phyloP scores from a whole-genome alignment of 2,113 vertebrate genomes.

The Ammospiza caudacuta region DNA sequence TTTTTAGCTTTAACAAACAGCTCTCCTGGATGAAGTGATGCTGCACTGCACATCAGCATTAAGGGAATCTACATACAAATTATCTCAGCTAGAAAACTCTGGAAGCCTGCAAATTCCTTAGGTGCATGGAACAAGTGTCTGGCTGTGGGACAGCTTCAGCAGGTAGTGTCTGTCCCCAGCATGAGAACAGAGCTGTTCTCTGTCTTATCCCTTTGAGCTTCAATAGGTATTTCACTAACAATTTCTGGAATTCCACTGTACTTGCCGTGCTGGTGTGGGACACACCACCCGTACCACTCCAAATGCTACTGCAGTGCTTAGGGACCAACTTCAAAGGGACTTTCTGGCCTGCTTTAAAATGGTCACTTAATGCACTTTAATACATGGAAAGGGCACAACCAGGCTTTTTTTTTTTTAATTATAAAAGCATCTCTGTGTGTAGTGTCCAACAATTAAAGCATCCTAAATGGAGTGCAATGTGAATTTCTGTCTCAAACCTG shows the following conservation, averaged over 20 bases:
- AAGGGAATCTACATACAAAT: conserved; percentile 39
- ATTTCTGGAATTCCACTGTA: background rate
- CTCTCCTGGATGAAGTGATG: conserved; percentile 56
- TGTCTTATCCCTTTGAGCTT: background rate
- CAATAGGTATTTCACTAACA: background rate
- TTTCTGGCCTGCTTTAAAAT: conserved; percentile 47
- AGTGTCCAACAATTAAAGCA: conserved; percentile 1
- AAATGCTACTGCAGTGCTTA: conserved; percentile 56
- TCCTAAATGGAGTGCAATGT: background rate
- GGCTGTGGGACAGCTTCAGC: background rate
- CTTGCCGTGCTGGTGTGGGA: background rate
- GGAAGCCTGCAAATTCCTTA: conserved; percentile 6
- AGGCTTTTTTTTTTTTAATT: conserved; percentile 13
- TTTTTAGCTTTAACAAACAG: conserved; percentile 61
- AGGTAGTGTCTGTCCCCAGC: background rate
- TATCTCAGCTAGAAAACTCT: conserved; percentile 23
- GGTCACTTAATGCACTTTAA: conserved; percentile 75
- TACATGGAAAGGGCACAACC: conserved; percentile 66
- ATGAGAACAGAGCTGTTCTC: background rate
- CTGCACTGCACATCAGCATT: background rate
- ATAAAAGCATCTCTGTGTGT: conserved; percentile 36
- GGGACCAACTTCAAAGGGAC: conserved; percentile 64
- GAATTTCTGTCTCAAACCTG: conserved; percentile 42
- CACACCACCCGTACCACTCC: background rate
- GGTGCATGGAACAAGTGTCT: background rate